Evolutionary conservation across 2,888 invertebrate species (phyloP).

Genomic region (Cremastinae sp.): DNA sequence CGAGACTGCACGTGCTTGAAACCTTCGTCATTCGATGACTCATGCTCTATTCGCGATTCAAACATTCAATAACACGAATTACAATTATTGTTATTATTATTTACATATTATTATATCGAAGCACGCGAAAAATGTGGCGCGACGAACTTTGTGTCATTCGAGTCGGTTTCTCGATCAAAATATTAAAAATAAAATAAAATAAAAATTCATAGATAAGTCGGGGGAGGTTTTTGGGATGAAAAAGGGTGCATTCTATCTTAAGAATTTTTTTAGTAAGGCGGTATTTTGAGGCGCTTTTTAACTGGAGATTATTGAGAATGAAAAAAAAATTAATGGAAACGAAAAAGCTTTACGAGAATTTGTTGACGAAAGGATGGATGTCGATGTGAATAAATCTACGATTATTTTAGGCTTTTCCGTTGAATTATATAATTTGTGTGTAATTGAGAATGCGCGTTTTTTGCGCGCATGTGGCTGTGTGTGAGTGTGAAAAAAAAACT

Average conservation of each 20-base stretch:
- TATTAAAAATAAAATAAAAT: too few relatives aligned
- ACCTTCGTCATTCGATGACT: constrained; percentile 36
- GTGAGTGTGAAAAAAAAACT: constrained; percentile 13
- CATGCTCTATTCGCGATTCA: constrained; percentile 29
- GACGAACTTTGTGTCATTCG: constrained; percentile 18
- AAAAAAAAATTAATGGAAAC: constrained; percentile 7
- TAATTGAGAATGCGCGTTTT: not conserved
- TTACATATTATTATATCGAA: not conserved
- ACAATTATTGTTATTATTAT: not conserved
- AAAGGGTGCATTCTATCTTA: constrained; percentile 31
- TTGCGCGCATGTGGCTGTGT: constrained; percentile 1
- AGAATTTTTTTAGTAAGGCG: constrained; percentile 18
- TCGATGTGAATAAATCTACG: constrained; percentile 31
- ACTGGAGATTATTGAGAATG: constrained; percentile 36
- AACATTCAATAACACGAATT: constrained; percentile 35
- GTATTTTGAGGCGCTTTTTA: constrained; percentile 12
- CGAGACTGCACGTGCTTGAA: constrained; percentile 37
- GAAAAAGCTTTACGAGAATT: constrained; percentile 43
- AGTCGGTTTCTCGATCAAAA: constrained; percentile 19
- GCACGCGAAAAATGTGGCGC: constrained; percentile 3
- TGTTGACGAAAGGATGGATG: constrained; percentile 56
- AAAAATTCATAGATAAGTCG: not conserved
- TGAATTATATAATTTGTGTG: constrained; percentile 22
- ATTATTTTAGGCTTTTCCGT: constrained; percentile 10
- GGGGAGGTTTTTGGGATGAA: not conserved